phyloP scores from a whole-genome alignment of 2,888 invertebrate genomes.

The Timandra comae region DNA sequence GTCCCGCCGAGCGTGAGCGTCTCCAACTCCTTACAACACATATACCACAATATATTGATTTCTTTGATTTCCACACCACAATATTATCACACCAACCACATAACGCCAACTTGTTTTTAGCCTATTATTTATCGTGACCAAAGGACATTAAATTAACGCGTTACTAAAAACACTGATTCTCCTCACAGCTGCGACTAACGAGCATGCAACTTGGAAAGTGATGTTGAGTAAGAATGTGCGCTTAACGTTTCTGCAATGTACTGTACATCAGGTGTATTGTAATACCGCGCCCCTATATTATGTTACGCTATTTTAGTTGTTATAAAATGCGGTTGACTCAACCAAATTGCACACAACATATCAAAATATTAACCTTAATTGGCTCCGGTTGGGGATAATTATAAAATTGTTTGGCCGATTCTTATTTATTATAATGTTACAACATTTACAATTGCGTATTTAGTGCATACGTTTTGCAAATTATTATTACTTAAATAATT shows the following conservation, averaged over 20 bases:
- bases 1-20: slow-evolving; percentile 79
- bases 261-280: slow-evolving; percentile 18
- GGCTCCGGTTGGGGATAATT: slow-evolving; percentile 19
- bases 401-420: slow-evolving; percentile 8
- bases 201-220: slow-evolving; percentile 51
- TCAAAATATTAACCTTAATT: slow-evolving; percentile 34
- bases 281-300: slow-evolving; percentile 35
- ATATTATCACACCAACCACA: slow-evolving; percentile 19
- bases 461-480: too few species aligned
- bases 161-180: slow-evolving; percentile 52
- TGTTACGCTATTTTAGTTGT: slow-evolving; percentile 36
- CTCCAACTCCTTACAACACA: slow-evolving; percentile 76
- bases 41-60: slow-evolving; percentile 20
- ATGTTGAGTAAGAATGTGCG: slow-evolving; percentile 51
- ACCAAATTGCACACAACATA: slow-evolving; percentile 39
- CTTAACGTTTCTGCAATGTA: slow-evolving; percentile 23
- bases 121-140: too few species aligned
- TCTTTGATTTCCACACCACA: too few species aligned
- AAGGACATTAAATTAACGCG: slow-evolving; percentile 65
- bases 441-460: too few species aligned
- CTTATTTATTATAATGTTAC: too few species aligned
- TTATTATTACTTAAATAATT: too few species aligned
- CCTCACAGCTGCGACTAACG: slow-evolving; percentile 40
- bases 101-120: too few species aligned
- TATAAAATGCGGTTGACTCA: slow-evolving; percentile 40